Evolutionary conservation across 64 coral and sea anemone species (phyloP).

Genomic region (Pachyseris speciosa): DNA sequence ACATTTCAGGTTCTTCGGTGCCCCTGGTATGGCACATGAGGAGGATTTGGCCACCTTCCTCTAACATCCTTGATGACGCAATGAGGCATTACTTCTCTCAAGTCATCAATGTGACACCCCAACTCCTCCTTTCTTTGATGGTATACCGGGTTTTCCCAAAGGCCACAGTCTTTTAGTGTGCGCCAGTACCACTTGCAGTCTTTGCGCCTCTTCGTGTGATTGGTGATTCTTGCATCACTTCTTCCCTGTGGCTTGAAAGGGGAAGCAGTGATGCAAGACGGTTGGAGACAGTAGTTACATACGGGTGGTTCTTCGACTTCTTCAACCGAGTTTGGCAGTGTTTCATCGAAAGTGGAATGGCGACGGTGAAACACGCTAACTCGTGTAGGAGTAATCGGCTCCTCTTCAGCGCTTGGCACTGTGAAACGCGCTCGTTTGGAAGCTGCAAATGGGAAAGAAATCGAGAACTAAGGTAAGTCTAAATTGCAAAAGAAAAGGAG

Average conservation of each 20-base stretch:
- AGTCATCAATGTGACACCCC: slow-evolving; percentile 23
- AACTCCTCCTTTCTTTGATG: neutral
- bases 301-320: no score
- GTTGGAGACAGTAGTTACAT: slow-evolving; percentile 4
- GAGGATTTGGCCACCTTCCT: slow-evolving; percentile 37
- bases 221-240: neutral
- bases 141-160: slow-evolving; percentile 3
- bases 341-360: no score
- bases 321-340: no score
- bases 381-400: no score
- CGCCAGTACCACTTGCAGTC: neutral
- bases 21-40: slow-evolving; percentile 35
- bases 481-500: no score
- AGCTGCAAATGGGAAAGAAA: no score
- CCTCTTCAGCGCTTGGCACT: no score
- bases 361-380: no score
- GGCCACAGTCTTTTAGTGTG: neutral
- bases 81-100: no score
- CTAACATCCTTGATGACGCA: slow-evolving; percentile 36
- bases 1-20: neutral
- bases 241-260: neutral
- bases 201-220: neutral
- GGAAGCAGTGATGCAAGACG: neutral
- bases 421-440: no score
- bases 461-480: no score